Conservation (phyloP, 2,797 vertebrate species). For the Aselliscus stoliczkanus region DNA sequence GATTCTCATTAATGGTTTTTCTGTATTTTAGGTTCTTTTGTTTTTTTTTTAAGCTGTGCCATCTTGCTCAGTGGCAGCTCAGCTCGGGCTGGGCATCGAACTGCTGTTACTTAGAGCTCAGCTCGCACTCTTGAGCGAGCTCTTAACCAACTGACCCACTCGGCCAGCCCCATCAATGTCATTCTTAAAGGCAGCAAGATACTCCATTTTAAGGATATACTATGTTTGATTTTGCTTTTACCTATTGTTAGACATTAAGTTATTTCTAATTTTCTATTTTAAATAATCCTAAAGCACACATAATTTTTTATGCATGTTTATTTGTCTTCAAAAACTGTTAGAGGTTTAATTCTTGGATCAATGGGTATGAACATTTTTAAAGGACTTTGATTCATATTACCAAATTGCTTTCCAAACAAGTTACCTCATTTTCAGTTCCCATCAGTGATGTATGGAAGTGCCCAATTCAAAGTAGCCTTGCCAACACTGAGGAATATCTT, state of each 20-base stretch:
- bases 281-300: neutral
- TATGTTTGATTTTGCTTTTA: neutral
- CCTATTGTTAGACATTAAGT: conserved; percentile 4
- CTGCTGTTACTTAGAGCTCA: too few relatives aligned
- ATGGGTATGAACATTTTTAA: neutral
- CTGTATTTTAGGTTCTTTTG: too few relatives aligned
- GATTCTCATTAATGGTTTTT: too few relatives aligned
- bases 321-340: neutral
- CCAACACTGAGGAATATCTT: neutral
- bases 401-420: conserved; percentile 1
- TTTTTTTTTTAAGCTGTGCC: too few relatives aligned
- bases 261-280: conserved; percentile 8
- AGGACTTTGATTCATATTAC: neutral
- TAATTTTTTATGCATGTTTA: neutral
- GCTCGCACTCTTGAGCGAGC: too few relatives aligned
- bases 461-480: conserved; percentile 5
- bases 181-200: neutral
- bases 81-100: too few relatives aligned
- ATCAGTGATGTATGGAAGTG: conserved; percentile 3
- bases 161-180: neutral
- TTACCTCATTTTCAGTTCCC: neutral
- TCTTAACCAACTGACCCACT: too few relatives aligned
- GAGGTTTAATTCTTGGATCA: neutral
- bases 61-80: too few relatives aligned
- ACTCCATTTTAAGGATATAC: neutral